Evolutionary conservation across 2,797 vertebrate species (phyloP).

Genomic region (Micrastur ruficollis): DNA sequence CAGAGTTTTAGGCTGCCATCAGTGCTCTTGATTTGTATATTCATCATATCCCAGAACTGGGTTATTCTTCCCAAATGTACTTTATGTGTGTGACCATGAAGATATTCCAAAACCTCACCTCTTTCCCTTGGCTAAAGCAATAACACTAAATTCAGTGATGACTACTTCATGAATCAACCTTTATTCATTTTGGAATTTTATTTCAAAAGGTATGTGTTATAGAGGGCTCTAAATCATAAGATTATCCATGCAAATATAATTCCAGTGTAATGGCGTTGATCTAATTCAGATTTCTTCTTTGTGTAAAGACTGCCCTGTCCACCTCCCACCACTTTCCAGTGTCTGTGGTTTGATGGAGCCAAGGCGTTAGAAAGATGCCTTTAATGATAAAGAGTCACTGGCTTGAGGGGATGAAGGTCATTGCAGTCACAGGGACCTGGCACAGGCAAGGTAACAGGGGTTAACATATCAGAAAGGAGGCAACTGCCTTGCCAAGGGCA

Average conservation of each 20-base stretch:
- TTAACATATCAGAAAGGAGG: neutral
- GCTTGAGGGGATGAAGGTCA: neutral
- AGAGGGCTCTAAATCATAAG: neutral
- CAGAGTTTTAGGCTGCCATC: neutral
- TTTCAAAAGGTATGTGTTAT: neutral
- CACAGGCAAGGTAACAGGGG: neutral
- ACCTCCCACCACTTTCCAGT: neutral
- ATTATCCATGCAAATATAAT: neutral
- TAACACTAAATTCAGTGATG: neutral
- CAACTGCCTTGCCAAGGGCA: neutral
- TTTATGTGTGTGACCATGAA: neutral
- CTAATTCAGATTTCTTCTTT: neutral
- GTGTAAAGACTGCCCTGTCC: neutral
- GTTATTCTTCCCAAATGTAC: neutral
- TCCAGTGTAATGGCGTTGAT: neutral
- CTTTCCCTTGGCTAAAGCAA: neutral
- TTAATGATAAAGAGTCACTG: neutral
- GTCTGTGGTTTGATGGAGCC: neutral
- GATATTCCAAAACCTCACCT: neutral
- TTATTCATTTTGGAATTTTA: neutral
- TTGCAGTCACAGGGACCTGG: neutral
- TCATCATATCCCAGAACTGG: neutral
- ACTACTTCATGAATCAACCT: neutral
- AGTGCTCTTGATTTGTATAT: neutral
- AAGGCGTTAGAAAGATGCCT: neutral